Conservation (phyloP, 2,888 invertebrate genomes). For the Dicyrtoma fusca region DNA sequence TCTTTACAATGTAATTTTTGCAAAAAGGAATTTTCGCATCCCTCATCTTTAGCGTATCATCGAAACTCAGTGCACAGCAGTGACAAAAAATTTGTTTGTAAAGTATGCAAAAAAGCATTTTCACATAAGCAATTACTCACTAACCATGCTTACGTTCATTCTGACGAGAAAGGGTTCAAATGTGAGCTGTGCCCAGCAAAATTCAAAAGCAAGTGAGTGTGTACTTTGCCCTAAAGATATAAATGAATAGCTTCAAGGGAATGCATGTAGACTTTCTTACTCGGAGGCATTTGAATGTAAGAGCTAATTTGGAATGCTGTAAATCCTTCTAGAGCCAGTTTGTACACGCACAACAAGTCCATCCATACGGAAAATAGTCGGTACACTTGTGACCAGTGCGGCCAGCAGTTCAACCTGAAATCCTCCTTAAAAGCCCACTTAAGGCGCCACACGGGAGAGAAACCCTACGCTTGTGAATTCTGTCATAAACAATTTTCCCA, state of each 20-base stretch:
- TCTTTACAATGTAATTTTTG: conserved; percentile 67
- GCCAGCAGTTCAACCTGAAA: conserved; percentile 75
- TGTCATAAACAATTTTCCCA: conserved; percentile 77
- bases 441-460: conserved; percentile 63
- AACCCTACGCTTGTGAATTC: conserved; percentile 69
- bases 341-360: conserved; percentile 70
- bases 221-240: too few species aligned
- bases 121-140: conserved; percentile 73
- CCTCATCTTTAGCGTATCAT: conserved; percentile 75
- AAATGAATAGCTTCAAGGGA: too few species aligned
- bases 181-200: conserved; percentile 58
- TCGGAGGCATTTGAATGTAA: too few species aligned
- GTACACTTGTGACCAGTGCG: conserved; percentile 69
- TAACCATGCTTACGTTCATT: conserved; percentile 79
- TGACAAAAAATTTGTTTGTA: conserved; percentile 61
- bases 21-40: conserved; percentile 71
- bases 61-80: conserved; percentile 9
- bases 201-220: conserved; percentile 48
- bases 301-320: neutral
- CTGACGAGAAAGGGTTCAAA: conserved; percentile 68
- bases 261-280: too few species aligned
- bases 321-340: conserved; percentile 64
- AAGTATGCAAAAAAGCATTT: conserved; percentile 75
- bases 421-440: conserved; percentile 76
- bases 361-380: conserved; percentile 57